Evolutionary conservation across 2,113 vertebrate species (phyloP).

Genomic region (Lichenostomus cassidix): DNA sequence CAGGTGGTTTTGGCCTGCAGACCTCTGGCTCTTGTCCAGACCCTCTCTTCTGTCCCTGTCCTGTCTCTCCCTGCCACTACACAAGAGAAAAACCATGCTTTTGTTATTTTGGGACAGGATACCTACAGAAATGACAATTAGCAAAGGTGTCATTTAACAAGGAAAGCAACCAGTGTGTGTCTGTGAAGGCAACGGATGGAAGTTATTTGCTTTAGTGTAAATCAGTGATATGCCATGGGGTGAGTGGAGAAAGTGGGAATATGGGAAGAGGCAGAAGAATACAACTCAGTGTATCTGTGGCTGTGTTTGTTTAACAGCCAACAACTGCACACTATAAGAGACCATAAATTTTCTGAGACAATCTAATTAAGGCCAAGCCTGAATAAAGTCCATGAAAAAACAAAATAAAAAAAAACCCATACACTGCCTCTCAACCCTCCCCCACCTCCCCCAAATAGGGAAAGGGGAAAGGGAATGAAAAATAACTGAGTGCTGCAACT

Average conservation of each 20-base stretch:
- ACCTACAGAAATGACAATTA: neutral
- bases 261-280: neutral
- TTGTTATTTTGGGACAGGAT: neutral
- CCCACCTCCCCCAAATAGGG: neutral
- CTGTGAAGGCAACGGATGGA: neutral
- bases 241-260: neutral
- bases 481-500: neutral
- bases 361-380: neutral
- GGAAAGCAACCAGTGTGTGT: neutral
- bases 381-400: neutral
- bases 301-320: neutral
- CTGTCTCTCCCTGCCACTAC: neutral
- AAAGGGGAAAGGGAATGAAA: neutral
- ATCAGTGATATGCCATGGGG: neutral
- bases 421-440: neutral
- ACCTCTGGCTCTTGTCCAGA: neutral
- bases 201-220: neutral
- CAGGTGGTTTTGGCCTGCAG: neutral
- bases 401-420: neutral
- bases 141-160: neutral
- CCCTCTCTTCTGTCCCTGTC: neutral
- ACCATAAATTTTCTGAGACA: neutral
- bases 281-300: neutral
- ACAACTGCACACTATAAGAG: rapidly evolving
- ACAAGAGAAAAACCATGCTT: neutral